These are phyloP conservation scores for Diploptera punctata DNA, from an alignment of 2,888 invertebrate genomes.

Conservation along the genomic window DNA sequence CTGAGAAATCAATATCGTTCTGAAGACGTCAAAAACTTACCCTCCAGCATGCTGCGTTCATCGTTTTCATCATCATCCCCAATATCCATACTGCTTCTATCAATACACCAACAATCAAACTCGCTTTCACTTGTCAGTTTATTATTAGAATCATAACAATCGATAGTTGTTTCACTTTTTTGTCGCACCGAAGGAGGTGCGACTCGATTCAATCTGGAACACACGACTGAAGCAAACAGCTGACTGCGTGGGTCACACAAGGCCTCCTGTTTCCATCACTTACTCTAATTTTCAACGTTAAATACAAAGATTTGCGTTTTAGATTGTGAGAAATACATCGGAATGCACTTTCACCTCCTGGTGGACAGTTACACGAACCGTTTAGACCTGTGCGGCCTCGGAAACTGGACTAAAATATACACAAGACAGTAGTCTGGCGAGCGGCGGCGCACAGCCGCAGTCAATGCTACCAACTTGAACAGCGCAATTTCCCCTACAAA, in stretches of 20 bases:
- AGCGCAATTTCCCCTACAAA: not conserved
- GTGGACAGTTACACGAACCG: not conserved
- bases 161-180: too few species aligned
- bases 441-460: not conserved
- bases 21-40: constrained; percentile 48
- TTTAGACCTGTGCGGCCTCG: not conserved
- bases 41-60: constrained; percentile 56
- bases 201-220: not conserved
- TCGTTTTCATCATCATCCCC: constrained; percentile 51
- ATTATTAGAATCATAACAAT: too few species aligned
- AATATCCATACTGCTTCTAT: not conserved
- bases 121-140: constrained; percentile 6
- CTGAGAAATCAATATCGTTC: not conserved
- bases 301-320: too few species aligned
- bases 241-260: not conserved
- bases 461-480: not conserved
- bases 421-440: not conserved
- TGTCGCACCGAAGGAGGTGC: too few species aligned
- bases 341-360: not conserved
- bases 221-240: not conserved
- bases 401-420: not conserved
- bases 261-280: too few species aligned
- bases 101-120: not conserved
- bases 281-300: too few species aligned
- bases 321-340: too few species aligned